Conservation (phyloP, 2,113 vertebrate species). For the Cottus gobio region DNA sequence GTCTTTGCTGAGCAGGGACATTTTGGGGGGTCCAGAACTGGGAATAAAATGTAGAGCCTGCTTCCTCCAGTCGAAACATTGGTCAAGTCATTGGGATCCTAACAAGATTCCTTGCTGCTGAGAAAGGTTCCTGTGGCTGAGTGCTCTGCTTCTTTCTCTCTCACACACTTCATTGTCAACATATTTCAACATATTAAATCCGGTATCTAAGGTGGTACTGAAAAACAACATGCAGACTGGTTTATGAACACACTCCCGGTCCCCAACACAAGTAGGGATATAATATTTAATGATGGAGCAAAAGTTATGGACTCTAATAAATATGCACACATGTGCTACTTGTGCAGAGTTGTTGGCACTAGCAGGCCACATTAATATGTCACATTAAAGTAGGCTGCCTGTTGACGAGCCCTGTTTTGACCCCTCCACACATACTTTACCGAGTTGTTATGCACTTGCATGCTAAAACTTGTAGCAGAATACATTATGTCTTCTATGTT, state of each 20-base stretch:
- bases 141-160: not conserved
- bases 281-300: constrained; percentile 75
- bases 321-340: constrained; percentile 78
- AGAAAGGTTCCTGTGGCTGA: not conserved
- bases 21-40: not conserved
- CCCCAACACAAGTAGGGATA: constrained; percentile 61
- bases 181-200: constrained; percentile 15
- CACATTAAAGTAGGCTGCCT: constrained; percentile 78
- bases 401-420: constrained; percentile 79
- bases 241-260: constrained; percentile 73
- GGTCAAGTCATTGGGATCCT: not conserved
- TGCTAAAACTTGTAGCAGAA: constrained; percentile 26
- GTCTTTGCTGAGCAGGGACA: not conserved
- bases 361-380: constrained; percentile 81
- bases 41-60: not conserved
- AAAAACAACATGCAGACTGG: constrained; percentile 53
- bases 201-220: constrained; percentile 10
- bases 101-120: not conserved
- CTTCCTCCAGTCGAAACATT: not conserved
- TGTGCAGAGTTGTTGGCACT: constrained; percentile 77
- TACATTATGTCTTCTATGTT: constrained; percentile 28
- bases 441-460: constrained; percentile 23
- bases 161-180: not conserved
- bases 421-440: constrained; percentile 52
- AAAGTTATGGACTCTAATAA: constrained; percentile 78